These are phyloP conservation scores for Hypotaenidia okinawae DNA, from an alignment of 2,797 vertebrate genomes.

Conservation along the genomic window DNA sequence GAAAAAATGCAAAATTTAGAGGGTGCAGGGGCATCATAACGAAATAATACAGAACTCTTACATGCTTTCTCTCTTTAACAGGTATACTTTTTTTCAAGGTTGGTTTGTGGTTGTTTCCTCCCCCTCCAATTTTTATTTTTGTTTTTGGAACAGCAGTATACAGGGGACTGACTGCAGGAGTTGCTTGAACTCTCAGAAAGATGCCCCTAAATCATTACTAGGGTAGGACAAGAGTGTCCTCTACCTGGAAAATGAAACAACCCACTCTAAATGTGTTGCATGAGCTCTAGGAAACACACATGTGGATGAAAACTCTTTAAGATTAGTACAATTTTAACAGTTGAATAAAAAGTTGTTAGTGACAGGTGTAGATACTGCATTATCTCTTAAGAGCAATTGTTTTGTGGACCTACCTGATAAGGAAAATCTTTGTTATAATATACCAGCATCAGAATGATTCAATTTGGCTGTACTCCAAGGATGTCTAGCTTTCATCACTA, in stretches of 20 bases:
- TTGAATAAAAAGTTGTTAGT: background rate
- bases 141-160: background rate
- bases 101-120: background rate
- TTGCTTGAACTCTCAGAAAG: background rate
- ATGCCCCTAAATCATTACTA: background rate
- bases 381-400: background rate
- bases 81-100: background rate
- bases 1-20: background rate
- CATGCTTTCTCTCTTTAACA: background rate
- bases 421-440: background rate
- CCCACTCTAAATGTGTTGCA: background rate
- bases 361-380: background rate
- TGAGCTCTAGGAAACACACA: background rate
- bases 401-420: background rate
- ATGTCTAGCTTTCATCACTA: background rate
- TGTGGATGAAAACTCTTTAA: background rate
- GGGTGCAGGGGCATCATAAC: background rate
- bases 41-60: background rate
- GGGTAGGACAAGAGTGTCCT: background rate
- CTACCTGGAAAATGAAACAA: background rate
- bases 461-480: background rate
- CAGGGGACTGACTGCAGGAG: background rate
- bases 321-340: background rate
- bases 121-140: background rate
- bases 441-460: background rate